Evolutionary conservation across 2,888 invertebrate species (phyloP), one percentile per base, ranked within the genome.

Genomic region (Phlogophora meticulosa): DNA sequence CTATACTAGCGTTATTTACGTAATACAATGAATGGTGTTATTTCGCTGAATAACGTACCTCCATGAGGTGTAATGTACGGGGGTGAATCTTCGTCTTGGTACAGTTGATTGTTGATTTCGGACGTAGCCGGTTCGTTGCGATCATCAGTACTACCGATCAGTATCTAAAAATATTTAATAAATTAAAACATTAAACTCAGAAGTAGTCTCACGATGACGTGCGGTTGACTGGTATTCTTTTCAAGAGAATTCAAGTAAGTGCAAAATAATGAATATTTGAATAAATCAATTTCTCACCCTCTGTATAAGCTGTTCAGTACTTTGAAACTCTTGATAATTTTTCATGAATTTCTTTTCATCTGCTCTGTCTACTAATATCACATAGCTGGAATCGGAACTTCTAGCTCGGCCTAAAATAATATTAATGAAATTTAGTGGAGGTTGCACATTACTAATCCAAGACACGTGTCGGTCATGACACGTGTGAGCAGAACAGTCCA

Each of bases 361-460:
- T 0, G 55, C 2, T 0, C 80, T 61, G 2, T 95, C 86, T 0
- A 96, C 79, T 82, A 98, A 87, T 28, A 97, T 90, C 0, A 96
- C 92, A 80, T 96, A 98, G 11, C 91, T 90, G n/a, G 98, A 97
- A 0, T 95, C 89, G 4, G 88, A 85, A 80, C 96, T 95, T n/a
- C 98, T 96, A 0, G 99, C 99, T 62, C 99, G 96, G 1, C 96
- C 95, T 95, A 59, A 46, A 82, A 84, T 48, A 46, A 70, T 49
- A 0, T 51, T 7, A 22, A 46, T 28, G 4, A n/a, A 34, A 20
- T 17, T 10, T 32, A 17, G n/a, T n/a, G 28, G 5, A 28, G 15
- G 10, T 24, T 24, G 4, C 17, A 38, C 5, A 7, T 22, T 60
- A 38, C 2, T 28, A 59, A 7, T 13, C 20, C 7, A 11, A 36